Evolutionary conservation across 2,797 vertebrate species (phyloP).

Genomic region (Rhinogobio ventralis): DNA sequence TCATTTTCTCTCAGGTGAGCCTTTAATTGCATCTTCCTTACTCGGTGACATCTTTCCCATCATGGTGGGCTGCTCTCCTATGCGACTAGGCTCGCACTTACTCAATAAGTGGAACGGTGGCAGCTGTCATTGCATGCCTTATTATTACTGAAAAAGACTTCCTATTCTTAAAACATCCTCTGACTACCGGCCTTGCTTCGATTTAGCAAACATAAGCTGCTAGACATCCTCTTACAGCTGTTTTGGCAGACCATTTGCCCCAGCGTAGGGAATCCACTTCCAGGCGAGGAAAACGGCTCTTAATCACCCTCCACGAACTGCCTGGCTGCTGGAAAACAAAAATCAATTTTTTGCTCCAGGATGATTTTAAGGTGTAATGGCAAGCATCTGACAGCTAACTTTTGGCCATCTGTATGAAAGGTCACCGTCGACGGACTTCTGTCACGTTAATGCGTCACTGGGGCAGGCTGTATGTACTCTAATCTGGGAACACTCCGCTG

Average conservation of each 20-base stretch:
- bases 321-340: slow-evolving; percentile 45
- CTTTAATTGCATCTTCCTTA: slow-evolving; percentile 61
- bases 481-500: slow-evolving; percentile 33
- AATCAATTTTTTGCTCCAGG: slow-evolving; percentile 53
- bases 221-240: slow-evolving; percentile 32
- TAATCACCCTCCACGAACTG: slow-evolving; percentile 57
- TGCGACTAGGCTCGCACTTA: slow-evolving; percentile 68
- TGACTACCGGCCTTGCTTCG: slow-evolving; percentile 47
- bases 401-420: slow-evolving; percentile 56
- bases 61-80: slow-evolving; percentile 58
- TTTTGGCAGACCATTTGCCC: slow-evolving; percentile 14
- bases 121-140: slow-evolving; percentile 68
- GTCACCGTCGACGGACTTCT: slow-evolving; percentile 55
- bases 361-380: slow-evolving; percentile 57
- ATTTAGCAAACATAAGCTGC: slow-evolving; percentile 42
- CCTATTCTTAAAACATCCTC: slow-evolving; percentile 47
- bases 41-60: slow-evolving; percentile 56
- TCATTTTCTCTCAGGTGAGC: slow-evolving; percentile 56
- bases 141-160: slow-evolving; percentile 59
- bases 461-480: slow-evolving; percentile 29
- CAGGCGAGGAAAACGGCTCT: slow-evolving; percentile 52
- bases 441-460: slow-evolving; percentile 54
- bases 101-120: slow-evolving; percentile 72
- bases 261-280: slow-evolving; percentile 21
- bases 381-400: slow-evolving; percentile 50